Base-by-base conservation (phyloP, 2,888 invertebrate species). In the Pterostichus niger region DNA sequence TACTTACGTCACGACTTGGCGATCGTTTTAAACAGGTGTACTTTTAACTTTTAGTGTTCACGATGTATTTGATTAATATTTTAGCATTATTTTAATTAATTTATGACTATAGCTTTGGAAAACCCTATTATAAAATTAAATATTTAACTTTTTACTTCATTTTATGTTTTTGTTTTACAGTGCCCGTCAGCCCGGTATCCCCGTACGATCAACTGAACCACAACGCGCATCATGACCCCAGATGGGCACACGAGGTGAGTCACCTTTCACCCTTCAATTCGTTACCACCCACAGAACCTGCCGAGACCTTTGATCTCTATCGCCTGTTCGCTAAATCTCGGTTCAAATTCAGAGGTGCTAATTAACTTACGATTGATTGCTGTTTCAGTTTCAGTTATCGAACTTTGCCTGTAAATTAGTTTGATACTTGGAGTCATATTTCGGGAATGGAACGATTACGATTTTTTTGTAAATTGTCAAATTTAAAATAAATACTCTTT, bases 191-290 rank as follows among this genome's bases (percentile, higher is more conserved):
- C 84, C 87, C 89, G 85, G 89, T 89, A 86, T 89, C 90, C 86
- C 90, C 91, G 83, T 92, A 92, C 88, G 91, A 91, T 87, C 90
- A 91, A 87, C 90, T 92, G 75, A 90, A 91, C 84, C 90, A 91
- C 87, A 91, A 90, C 83, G 88, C 91, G 86, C 91, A 92, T 88
- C 90, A 91, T 89, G 91, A 92, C 89, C 90, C 91, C 86, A 89
- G 91, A 89, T 91, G 90, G 88, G 89, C 90, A 85, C 91, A 91
- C 88, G 91, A 91, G 90, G 91, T 91, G 87, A 87, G 85, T 86
- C 2, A 40, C 68, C 68, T 44, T 17, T 52, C 52, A 52, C n/a
- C 52, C 52, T 10, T 52, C n/a, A 78, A n/a, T 61, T n/a, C 2
- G 40, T 40, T 40, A 40, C 40, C 49, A 13, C 49, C 49, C 49